A percentile compares a stretch with the other conserved stretches of the same genome.
Evolutionary conservation across 1,140 invertebrate species (phyloP).

Genomic region (Leptinotarsa lineolata): DNA sequence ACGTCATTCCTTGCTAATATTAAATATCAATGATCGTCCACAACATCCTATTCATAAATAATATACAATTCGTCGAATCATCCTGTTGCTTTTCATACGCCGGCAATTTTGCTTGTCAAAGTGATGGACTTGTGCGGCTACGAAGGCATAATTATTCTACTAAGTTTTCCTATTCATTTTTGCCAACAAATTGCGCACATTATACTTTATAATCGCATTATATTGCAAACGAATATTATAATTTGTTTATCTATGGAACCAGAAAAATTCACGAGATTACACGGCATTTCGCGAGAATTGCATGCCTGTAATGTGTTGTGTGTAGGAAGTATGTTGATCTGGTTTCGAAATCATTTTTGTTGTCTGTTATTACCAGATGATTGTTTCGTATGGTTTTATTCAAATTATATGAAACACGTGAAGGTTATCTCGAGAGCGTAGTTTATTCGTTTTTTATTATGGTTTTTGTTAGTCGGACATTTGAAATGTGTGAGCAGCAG

Average conservation of each 20-base stretch:
- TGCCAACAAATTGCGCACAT: constrained; percentile 13
- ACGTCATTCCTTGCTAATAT: no score
- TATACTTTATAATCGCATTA: constrained; percentile 16
- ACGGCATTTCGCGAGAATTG: constrained; percentile 19
- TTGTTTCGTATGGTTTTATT: constrained; percentile 11
- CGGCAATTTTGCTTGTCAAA: constrained; percentile 23
- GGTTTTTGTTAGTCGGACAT: no score
- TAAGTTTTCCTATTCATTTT: constrained; percentile 18
- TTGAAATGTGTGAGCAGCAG: no score
- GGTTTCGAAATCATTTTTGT: constrained; percentile 13
- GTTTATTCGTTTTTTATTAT: no score
- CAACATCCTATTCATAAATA: neutral
- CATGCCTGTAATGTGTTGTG: neutral
- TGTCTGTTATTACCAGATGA: constrained; percentile 8
- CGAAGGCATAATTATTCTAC: constrained; percentile 19
- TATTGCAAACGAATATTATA: constrained; percentile 20
- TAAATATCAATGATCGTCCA: no score
- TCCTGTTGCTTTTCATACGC: constrained; percentile 20
- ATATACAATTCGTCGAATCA: constrained; percentile 18
- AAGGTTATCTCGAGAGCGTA: neutral
- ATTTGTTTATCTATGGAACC: constrained; percentile 19
- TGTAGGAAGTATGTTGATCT: constrained; percentile 16
- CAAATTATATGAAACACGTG: neutral
- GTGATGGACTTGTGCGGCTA: constrained; percentile 26
- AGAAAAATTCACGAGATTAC: constrained; percentile 18